Base-by-base conservation (phyloP, 2,888 invertebrate species). In the Synergus japonicus region DNA sequence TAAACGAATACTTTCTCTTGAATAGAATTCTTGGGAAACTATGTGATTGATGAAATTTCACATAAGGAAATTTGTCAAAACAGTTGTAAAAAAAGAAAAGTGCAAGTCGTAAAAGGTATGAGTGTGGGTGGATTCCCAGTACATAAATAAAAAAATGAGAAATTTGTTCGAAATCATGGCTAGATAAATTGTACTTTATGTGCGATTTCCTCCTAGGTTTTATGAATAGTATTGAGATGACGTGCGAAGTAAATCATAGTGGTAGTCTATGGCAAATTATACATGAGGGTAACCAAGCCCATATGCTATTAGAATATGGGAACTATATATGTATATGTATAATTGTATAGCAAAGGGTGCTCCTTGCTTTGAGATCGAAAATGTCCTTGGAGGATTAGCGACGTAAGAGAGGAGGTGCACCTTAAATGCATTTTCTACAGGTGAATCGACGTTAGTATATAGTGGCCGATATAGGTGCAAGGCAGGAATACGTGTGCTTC, bases 41-140 rank as follows among this genome's bases (percentile, higher is more conserved):
- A 49, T 54, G 8, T n/a, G n/a, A 2, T n/a, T n/a, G n/a, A n/a
- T 54, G 54, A 8, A n/a, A 54, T 54, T n/a, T 54, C 8, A 7
- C 15, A 2, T 2, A 49, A 5, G 54, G 7, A 54, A 54, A n/a
- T n/a, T n/a, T 54, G n/a, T 54, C 54, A n/a, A 54, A 54, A n/a
- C n/a, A n/a, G n/a, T n/a, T 54, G 54, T 8, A 54, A 15, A 37
- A 37, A 37, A 5, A 37, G 0, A 37, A 37, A 37, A 37, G 37
- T 37, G 4, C 4, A 37, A 37, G 37, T 37, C 37, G n/a, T 5
- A n/a, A 54, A 54, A 54, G 54, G n/a, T 54, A n/a, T 54, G 54
- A 54, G 54, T 54, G n/a, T 54, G n/a, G 54, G 54, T n/a, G 54
- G 54, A 54, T 54, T 54, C 54, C 54, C n/a, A 54, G 54, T n/a